Conservation (phyloP, 2,888 invertebrate species). For the Leuctra nigra region DNA sequence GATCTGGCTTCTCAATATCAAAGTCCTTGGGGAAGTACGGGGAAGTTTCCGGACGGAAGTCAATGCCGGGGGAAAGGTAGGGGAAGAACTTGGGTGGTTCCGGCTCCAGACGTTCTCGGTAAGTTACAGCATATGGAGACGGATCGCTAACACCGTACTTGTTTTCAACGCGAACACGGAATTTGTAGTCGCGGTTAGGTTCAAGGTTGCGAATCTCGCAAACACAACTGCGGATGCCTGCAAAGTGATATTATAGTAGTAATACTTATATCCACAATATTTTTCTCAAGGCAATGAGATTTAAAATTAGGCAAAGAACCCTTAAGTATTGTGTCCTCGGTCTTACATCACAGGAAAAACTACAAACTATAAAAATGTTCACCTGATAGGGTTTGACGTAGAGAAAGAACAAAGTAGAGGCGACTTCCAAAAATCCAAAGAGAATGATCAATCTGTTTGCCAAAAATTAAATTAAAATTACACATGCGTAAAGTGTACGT, state of each 20-base stretch:
- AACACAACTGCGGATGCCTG: constrained; percentile 70
- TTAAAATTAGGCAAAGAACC: too few species aligned
- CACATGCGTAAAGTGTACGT: constrained; percentile 2
- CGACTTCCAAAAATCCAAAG: too few species aligned
- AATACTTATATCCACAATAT: too few species aligned
- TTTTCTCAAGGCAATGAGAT: too few species aligned
- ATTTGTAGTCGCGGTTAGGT: constrained; percentile 91
- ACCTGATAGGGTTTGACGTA: too few species aligned
- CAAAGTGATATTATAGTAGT: too few species aligned
- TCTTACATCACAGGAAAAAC: too few species aligned
- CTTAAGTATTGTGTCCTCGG: too few species aligned
- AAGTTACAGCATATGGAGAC: constrained; percentile 81
- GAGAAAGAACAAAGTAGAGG: too few species aligned
- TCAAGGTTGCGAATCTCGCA: constrained; percentile 86
- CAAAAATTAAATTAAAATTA: constrained; percentile 11
- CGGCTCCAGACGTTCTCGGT: constrained; percentile 68
- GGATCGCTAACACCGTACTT: constrained; percentile 95
- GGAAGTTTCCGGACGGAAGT: constrained; percentile 77
- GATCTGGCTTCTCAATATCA: constrained; percentile 80
- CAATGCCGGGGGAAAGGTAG: constrained; percentile 70
- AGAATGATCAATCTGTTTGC: too few species aligned
- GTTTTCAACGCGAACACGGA: constrained; percentile 93
- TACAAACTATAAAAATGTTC: too few species aligned
- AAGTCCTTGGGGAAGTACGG: constrained; percentile 89
- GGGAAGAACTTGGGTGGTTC: constrained; percentile 74